phyloP scores from a whole-genome alignment of 2,888 invertebrate species.

The Drosophila mayaguana region DNA sequence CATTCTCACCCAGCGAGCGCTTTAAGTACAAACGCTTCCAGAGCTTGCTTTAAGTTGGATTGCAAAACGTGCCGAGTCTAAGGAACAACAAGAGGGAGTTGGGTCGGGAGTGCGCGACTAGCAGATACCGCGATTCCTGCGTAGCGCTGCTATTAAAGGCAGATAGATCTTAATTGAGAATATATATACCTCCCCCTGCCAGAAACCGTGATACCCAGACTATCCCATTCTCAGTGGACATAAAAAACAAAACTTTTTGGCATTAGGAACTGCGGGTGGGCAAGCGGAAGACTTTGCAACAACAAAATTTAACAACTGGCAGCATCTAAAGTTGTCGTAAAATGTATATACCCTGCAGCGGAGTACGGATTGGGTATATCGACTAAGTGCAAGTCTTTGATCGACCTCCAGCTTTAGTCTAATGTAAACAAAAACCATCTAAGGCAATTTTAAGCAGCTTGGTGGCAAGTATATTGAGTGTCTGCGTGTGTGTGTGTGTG shows the following conservation, averaged over 20 bases:
- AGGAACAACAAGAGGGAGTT: not conserved
- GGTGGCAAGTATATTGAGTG: not conserved
- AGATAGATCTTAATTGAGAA: not conserved
- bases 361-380: not conserved
- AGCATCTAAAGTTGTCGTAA: slow-evolving; percentile 5
- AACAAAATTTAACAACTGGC: slow-evolving; percentile 25
- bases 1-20: not conserved
- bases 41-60: slow-evolving; percentile 1
- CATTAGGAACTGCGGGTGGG: not conserved
- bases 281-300: slow-evolving; percentile 12
- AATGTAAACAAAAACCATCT: not conserved
- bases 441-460: not conserved
- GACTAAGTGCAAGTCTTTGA: not conserved
- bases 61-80: slow-evolving; percentile 5
- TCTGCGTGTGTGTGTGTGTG: not conserved
- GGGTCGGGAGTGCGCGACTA: not conserved
- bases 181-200: not conserved
- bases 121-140: not conserved
- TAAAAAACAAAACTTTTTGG: slow-evolving; percentile 15
- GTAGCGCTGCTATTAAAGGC: not conserved
- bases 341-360: not conserved
- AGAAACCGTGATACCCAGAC: too few relatives aligned
- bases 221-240: not conserved
- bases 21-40: not conserved
- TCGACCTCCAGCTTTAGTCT: not conserved